Evolutionary conservation across 2,888 invertebrate genomes (phyloP), one percentile per base, ranked within the genome.

Genomic region (Gryllus longicercus): DNA sequence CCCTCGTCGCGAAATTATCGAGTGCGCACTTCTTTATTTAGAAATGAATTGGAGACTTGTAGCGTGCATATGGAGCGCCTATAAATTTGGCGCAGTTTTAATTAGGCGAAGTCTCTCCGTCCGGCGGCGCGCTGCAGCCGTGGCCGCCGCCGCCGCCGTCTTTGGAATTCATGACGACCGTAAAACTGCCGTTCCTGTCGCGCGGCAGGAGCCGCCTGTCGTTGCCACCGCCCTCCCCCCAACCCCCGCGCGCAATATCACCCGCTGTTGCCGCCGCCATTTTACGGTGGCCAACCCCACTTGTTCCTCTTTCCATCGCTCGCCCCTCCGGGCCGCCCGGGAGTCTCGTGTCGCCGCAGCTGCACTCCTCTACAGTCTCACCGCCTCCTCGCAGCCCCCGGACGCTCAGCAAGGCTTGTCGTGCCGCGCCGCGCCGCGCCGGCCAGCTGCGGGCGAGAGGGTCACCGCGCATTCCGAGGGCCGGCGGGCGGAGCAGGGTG

Each of bases 91-190:
- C 63, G 16, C 16, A 63, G 63, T 63, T 63, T 63, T 63, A 63
- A 63, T 63, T 63, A 63, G 63, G 63, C 63, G 63, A 63, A 63
- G 63, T 63, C 63, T 63, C 63, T 18, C 14, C 63, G 63, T n/a
- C n/a, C 63, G 63, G 63, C 63, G 63, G 63, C 38, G 38, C 38
- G 38, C 38, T 38, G 38, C 38, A 18, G 63, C 63, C 63, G 16
- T n/a, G 63, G n/a, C 63, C 63, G n/a, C 63, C 63, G n/a, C 63
- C 63, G n/a, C 63, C 63, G 63, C 21, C 63, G 63, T 63, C 63
- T 63, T 63, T 8, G 63, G 16, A 63, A 63, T 63, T 63, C 16
- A 63, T n/a, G 63, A 63, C 63, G 63, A 63, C 63, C 63, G 63
- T 63, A 63, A 63, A 63, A 63, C n/a, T 63, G 14, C 63, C 63